Conservation (phyloP, 2,888 invertebrate species). For the Microplitis deprimator region DNA sequence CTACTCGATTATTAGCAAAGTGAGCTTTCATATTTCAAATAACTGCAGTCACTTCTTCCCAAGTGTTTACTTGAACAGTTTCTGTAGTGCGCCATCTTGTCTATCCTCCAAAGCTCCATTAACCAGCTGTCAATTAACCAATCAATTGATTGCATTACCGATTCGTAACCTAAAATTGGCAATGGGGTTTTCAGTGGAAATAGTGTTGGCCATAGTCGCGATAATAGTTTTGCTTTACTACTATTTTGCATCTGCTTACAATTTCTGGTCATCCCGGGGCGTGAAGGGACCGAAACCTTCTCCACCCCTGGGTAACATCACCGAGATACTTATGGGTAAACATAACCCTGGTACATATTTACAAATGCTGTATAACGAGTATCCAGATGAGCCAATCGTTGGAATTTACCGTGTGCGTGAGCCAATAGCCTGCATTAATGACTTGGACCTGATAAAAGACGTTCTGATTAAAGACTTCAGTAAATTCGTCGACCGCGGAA, state of each 20-base stretch:
- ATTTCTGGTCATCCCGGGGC: neutral
- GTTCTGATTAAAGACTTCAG: constrained; percentile 70
- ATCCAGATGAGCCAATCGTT: constrained; percentile 55
- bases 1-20: too few species aligned
- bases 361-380: constrained; percentile 44
- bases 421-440: constrained; percentile 66
- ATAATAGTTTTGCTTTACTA: neutral
- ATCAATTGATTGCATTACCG: too few species aligned
- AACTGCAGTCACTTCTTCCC: too few species aligned
- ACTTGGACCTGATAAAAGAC: constrained; percentile 64
- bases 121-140: too few species aligned
- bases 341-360: neutral
- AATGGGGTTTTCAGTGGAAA: too few species aligned
- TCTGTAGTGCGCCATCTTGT: too few species aligned
- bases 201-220: too few species aligned
- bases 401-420: constrained; percentile 67
- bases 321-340: neutral
- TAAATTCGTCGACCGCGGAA: constrained; percentile 58
- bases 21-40: too few species aligned
- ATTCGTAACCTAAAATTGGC: too few species aligned
- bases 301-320: neutral
- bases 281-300: neutral
- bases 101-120: too few species aligned
- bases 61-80: too few species aligned
- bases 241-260: neutral